phyloP scores from a whole-genome alignment of 2,797 vertebrate genomes.

The Notolabrus celidotus region DNA sequence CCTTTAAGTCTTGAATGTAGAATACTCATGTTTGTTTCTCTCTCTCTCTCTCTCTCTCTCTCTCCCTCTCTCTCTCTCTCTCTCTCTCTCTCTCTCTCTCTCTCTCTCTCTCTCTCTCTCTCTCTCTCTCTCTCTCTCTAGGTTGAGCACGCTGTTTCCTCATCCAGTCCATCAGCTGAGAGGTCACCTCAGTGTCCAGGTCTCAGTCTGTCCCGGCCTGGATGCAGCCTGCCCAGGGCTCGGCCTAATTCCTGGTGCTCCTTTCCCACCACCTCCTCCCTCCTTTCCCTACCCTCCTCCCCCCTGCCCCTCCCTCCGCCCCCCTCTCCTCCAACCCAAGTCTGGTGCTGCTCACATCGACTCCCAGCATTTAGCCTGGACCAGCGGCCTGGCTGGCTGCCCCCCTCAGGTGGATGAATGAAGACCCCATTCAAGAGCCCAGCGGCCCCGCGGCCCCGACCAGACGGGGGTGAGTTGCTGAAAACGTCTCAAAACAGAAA shows the following conservation, averaged over 20 bases:
- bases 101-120: too few relatives aligned
- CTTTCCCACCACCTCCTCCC: constrained; percentile 43
- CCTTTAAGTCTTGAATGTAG: background rate
- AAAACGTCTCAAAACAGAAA: background rate
- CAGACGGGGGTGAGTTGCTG: constrained; percentile 89
- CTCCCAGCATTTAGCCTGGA: constrained; percentile 74
- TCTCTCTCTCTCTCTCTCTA: background rate
- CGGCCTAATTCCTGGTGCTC: constrained; percentile 55
- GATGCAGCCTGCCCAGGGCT: constrained; percentile 47
- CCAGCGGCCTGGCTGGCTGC: constrained; percentile 89
- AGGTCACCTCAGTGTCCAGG: constrained; percentile 38
- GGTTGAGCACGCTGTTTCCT: background rate
- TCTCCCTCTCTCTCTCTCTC: too few relatives aligned
- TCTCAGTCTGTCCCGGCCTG: constrained; percentile 41
- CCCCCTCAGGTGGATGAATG: constrained; percentile 94
- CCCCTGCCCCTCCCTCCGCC: constrained; percentile 9
- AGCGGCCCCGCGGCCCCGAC: constrained; percentile 90
- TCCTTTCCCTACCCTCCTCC: constrained; percentile 49
- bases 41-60: too few relatives aligned
- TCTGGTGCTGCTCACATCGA: background rate
- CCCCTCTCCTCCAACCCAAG: constrained; percentile 5
- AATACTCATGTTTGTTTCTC: background rate
- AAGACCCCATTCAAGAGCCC: constrained; percentile 95
- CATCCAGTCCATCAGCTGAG: constrained; percentile 27
- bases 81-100: too few relatives aligned